These are phyloP conservation scores for Tipula unca DNA, from an alignment of 2,888 invertebrate species.

Conservation along the genomic window DNA sequence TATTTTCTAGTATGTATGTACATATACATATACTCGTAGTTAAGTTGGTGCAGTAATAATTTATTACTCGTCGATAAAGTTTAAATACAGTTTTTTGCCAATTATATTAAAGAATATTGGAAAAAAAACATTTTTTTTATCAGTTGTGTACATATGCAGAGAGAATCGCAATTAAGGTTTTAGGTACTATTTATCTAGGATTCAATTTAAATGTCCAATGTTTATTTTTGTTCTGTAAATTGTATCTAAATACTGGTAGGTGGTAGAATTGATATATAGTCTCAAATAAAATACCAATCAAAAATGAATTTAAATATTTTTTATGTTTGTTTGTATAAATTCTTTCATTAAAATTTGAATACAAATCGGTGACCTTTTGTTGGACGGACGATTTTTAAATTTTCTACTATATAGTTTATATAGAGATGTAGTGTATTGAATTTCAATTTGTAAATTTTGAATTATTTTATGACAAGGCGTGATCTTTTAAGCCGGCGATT, in stretches of 20 bases:
- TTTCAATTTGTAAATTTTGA: not conserved
- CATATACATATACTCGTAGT: not conserved
- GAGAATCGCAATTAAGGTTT: not conserved
- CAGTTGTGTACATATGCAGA: not conserved
- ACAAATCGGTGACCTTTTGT: not conserved
- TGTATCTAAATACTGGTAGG: not conserved
- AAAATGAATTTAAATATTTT: not conserved
- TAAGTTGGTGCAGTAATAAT: not conserved
- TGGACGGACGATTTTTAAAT: not conserved
- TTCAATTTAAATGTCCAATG: not conserved
- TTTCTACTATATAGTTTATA: not conserved
- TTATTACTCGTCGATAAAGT: not conserved
- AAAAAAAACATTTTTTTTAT: not conserved
- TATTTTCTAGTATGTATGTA: not conserved
- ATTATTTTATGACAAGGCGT: not conserved
- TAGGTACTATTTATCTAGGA: not conserved
- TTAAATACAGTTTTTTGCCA: not conserved
- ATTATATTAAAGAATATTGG: not conserved
- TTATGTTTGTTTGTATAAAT: not conserved
- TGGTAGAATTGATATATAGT: not conserved
- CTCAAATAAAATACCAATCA: not conserved
- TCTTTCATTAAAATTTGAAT: not conserved
- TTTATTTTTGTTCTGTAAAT: not conserved
- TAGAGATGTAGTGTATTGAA: not conserved
- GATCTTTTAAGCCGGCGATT: not conserved